Conservation (phyloP, 1,140 invertebrate species). For the Apocrypta bakeri region DNA sequence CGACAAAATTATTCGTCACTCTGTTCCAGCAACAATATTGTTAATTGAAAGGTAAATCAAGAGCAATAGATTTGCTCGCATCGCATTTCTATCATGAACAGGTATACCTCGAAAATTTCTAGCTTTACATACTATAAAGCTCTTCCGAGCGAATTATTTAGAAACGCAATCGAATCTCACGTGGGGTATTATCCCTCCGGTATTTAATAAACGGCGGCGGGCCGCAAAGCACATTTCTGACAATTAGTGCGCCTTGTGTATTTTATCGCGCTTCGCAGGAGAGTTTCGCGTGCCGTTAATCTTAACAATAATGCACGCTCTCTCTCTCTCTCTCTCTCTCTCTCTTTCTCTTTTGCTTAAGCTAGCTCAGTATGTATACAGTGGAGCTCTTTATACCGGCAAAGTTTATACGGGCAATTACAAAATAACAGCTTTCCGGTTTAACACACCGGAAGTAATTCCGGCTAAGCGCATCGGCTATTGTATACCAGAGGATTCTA, state of each 20-base stretch:
- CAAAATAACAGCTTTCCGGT: slow-evolving; percentile 23
- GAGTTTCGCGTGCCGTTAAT: slow-evolving; percentile 7
- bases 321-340: not conserved
- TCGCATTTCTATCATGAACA: no score
- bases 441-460: slow-evolving; percentile 17
- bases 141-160: slow-evolving; percentile 6
- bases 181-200: not conserved
- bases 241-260: slow-evolving; percentile 17
- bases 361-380: not conserved
- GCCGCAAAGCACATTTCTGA: slow-evolving; percentile 9
- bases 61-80: no score
- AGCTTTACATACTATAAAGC: not conserved
- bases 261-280: slow-evolving; percentile 4
- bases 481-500: not conserved
- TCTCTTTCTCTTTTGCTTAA: no score
- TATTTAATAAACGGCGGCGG: slow-evolving; percentile 8
- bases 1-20: no score
- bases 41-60: not conserved
- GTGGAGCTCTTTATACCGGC: not conserved
- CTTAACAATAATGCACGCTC: slow-evolving; percentile 2
- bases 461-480: slow-evolving; percentile 3
- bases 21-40: no score
- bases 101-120: no score
- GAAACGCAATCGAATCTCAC: not conserved
- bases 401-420: slow-evolving; percentile 26